Percentiles rank a stretch among this genome's conserved stretches.
Evolutionary conservation across 2,113 vertebrate species (phyloP).

Genomic region (Phaethon lepturus): DNA sequence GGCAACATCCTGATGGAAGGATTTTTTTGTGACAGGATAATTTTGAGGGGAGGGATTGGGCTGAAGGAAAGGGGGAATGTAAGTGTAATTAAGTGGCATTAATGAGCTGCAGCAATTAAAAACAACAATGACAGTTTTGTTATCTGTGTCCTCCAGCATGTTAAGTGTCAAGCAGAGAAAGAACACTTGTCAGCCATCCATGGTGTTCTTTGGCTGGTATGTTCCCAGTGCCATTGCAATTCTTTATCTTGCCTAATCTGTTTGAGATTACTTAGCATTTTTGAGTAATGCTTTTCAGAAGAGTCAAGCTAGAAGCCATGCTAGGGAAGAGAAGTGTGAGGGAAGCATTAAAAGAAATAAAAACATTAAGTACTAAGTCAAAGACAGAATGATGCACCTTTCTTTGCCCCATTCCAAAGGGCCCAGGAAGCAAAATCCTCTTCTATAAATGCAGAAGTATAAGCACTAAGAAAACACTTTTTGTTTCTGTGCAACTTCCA

Average conservation of each 20-base stretch:
- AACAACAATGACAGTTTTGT: background rate
- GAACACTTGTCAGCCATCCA: background rate
- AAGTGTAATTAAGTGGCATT: constrained; percentile 40
- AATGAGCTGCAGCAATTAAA: constrained; percentile 42
- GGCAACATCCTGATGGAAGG: background rate
- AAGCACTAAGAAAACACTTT: background rate
- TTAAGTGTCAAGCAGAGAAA: background rate
- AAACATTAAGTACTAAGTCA: background rate
- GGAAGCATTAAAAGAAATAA: background rate
- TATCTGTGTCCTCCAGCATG: background rate
- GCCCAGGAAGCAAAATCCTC: background rate
- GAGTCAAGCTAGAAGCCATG: background rate
- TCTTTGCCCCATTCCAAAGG: background rate
- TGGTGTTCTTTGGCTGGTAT: background rate
- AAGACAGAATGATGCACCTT: background rate
- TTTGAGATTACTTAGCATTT: background rate
- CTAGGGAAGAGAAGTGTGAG: background rate
- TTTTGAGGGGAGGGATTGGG: background rate
- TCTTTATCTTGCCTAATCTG: background rate
- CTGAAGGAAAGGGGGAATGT: background rate
- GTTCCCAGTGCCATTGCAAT: background rate
- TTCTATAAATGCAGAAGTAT: background rate
- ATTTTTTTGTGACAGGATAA: background rate
- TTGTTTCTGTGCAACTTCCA: background rate
- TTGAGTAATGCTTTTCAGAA: background rate